Evolutionary conservation across 2,797 vertebrate species (phyloP), one percentile per base, ranked within the genome.

Genomic region (Pseudochaenichthys georgianus): DNA sequence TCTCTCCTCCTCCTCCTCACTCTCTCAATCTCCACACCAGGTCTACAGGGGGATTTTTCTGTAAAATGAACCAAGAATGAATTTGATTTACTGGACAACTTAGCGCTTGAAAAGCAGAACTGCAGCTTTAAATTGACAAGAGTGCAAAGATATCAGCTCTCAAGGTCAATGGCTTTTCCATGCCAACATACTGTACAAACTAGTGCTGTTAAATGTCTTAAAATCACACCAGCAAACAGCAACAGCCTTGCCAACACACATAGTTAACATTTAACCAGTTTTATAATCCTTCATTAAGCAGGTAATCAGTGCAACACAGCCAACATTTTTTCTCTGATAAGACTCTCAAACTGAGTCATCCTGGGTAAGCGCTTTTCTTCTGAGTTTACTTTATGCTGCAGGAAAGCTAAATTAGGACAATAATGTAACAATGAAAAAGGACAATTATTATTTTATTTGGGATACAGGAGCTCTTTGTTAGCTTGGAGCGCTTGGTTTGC

Each of bases 351-450:
- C 59, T 11, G 19, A 64, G 53, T 84, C 81, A 81, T 80, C 76
- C 67, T 23, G 8, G 12, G 1, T 77, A 82, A 83, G 58, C 5
- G 3, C 64, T 75, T 88, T 83, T 43, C 16, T 42, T 60, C 69
- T 75, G 54, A 71, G 80, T 81, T 87, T 86, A 51, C 48, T 82
- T 86, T 55, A 64, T 70, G 62, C 50, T 68, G 52, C 52, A 63
- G 6, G 3, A 80, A 61, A 64, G 55, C 57, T 78, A 52, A 63
- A 77, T 50, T 53, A 78, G 73, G 19, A 62, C 72, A 81, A 62
- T 67, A 50, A 72, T 57, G 43, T 17, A 67, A 77, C 57, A 68
- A 74, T 45, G n/a, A 64, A 50, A 82, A 84, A 53, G 60, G 55
- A 63, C 1, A 77, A 81, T 13, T 12, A 64, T 81, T 62, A 75